These are phyloP conservation scores for Rafetus swinhoei DNA, from an alignment of 2,113 vertebrate species.

Conservation along the genomic window DNA sequence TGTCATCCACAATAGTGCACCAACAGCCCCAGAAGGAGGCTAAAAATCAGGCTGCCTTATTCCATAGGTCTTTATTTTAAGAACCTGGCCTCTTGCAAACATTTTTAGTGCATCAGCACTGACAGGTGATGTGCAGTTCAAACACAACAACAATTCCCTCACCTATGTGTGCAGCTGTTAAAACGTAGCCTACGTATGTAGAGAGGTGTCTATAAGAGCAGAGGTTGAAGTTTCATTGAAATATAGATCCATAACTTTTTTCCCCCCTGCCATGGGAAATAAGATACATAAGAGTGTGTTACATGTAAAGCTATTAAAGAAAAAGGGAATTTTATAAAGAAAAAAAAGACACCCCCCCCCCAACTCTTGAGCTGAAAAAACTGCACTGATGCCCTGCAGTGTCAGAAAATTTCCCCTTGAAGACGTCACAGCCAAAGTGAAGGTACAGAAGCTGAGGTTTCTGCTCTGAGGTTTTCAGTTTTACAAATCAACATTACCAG, in stretches of 20 bases:
- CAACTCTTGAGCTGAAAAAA: neutral
- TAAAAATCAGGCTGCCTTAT: neutral
- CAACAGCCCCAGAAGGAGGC: neutral
- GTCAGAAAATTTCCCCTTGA: conserved; percentile 44
- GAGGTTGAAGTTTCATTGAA: neutral
- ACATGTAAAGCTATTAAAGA: neutral
- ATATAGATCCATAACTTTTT: neutral
- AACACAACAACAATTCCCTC: neutral
- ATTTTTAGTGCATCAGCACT: neutral
- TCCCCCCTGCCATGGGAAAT: neutral
- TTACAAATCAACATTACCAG: conserved; percentile 32
- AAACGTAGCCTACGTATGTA: neutral
- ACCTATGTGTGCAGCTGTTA: neutral
- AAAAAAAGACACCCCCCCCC: fast-evolving
- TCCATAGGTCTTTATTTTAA: neutral
- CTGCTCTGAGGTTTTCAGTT: neutral
- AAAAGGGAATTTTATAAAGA: neutral
- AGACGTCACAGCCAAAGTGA: conserved; percentile 33
- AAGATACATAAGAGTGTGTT: neutral
- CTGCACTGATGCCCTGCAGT: neutral
- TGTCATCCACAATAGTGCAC: fast-evolving
- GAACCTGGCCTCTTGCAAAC: neutral
- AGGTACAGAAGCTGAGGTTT: conserved; percentile 1
- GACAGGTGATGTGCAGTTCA: neutral
- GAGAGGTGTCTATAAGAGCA: neutral